These are phyloP conservation scores for Caenorhabditis parvicauda DNA, from an alignment of 2,888 invertebrate genomes.

Conservation along the genomic window DNA sequence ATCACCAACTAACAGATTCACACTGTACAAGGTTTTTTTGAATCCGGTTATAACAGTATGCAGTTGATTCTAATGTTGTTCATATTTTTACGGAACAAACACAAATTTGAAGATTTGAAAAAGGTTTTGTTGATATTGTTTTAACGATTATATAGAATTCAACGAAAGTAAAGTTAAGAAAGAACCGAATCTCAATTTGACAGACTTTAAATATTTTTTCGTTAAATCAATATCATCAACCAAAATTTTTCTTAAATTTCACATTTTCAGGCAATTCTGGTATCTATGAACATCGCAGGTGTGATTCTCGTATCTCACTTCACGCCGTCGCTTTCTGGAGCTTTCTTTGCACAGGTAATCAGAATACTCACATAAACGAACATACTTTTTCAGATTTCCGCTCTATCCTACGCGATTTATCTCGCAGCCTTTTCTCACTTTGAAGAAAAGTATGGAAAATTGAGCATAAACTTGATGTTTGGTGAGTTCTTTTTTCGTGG, in stretches of 20 bases:
- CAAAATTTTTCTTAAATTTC: background rate
- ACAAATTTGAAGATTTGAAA: too few relatives aligned
- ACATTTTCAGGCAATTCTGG: slow-evolving; percentile 43
- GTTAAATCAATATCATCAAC: background rate
- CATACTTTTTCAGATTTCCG: slow-evolving; percentile 36
- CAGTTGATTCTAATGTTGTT: background rate
- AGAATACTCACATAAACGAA: background rate
- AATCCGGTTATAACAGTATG: too few relatives aligned
- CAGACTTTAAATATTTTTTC: slow-evolving; percentile 2
- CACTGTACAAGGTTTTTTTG: slow-evolving; percentile 66
- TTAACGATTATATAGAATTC: background rate
- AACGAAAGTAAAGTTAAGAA: background rate
- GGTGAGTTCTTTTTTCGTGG: slow-evolving; percentile 69
- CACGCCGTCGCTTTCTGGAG: slow-evolving; percentile 44
- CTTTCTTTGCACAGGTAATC: slow-evolving; percentile 41
- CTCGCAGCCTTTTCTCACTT: slow-evolving; percentile 79
- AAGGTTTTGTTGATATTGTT: too few relatives aligned
- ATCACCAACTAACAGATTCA: slow-evolving; percentile 75
- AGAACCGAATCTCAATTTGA: too few relatives aligned
- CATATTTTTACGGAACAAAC: background rate
- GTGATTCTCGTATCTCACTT: slow-evolving; percentile 53
- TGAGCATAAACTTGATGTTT: slow-evolving; percentile 91
- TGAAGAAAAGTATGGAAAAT: slow-evolving; percentile 85
- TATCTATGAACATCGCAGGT: slow-evolving; percentile 51
- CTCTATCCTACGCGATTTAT: slow-evolving; percentile 85